Percentiles rank a stretch among this genome's conserved stretches.
phyloP scores from a whole-genome alignment of 2,113 vertebrate species.

The Ictalurus furcatus region DNA sequence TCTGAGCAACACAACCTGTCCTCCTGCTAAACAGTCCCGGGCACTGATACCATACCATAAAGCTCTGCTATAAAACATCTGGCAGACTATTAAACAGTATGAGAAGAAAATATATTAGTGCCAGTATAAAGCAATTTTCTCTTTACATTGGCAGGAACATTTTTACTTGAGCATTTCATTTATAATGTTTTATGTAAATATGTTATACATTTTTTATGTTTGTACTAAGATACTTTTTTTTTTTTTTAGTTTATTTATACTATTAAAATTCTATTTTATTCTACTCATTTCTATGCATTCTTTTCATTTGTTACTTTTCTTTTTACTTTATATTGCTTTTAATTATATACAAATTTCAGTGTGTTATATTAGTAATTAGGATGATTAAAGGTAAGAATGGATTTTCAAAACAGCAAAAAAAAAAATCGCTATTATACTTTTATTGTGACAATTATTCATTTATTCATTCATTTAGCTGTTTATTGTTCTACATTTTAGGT shows the following conservation, averaged over 20 bases:
- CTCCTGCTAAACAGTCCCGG: background rate
- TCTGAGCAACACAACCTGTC: conserved; percentile 7
- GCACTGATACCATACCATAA: background rate
- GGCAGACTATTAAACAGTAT: too few species aligned
- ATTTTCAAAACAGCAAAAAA: background rate
- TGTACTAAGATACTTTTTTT: background rate
- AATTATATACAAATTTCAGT: background rate
- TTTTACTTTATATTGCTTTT: background rate
- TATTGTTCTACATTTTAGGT: background rate
- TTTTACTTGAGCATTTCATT: background rate
- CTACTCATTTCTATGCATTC: background rate
- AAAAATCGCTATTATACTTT: background rate
- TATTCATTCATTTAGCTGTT: background rate
- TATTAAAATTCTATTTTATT: background rate
- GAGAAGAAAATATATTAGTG: background rate
- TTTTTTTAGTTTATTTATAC: background rate
- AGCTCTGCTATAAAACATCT: background rate
- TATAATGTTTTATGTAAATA: background rate
- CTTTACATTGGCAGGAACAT: background rate
- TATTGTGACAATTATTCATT: background rate
- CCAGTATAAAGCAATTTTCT: background rate
- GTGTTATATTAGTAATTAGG: background rate
- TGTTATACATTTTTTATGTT: background rate
- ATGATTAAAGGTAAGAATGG: too few species aligned
- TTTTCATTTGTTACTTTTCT: background rate